Base-by-base conservation (phyloP, 2,888 invertebrate species). In the Seira musarum region DNA sequence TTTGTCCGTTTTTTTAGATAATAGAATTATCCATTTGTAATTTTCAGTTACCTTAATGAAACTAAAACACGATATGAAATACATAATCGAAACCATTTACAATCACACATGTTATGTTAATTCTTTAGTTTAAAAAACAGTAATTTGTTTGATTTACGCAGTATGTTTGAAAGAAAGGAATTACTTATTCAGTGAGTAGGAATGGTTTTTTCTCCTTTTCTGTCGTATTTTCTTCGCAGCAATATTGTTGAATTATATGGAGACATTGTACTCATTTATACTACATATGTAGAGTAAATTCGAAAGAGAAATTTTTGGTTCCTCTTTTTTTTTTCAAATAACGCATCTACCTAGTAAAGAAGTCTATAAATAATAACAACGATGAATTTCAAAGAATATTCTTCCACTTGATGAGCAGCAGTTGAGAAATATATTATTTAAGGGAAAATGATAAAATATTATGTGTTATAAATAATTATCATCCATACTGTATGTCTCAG, bases 1-100 rank as follows among this genome's bases (percentile, higher is more conserved):
- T n/a, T n/a, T n/a, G n/a, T n/a, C n/a, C n/a, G n/a, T n/a, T n/a
- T n/a, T n/a, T 40, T 13, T 40, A 40, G 40, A 40, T 8, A 40
- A 40, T 40, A 13, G 13, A 40, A 8, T 40, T 13, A 40, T 40
- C 13, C 19, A 66, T 75, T 76, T 76, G 76, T 76, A 76, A 76
- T 76, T 76, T 40, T 76, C 69, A 76, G 76, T 76, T 76, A 76
- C 76, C 76, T 76, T 64, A 68, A 6, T 30, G 68, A 64, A 70
- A 25, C 60, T 70, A 35, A 60, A 60, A 8, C 40, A 5, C 40
- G 13, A 40, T 40, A 40, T 40, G 40, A 40, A 17, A 19, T n/a
- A 60, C 25, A 70, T 60, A n/a, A 60, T 46, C 17, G 30, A 24
- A 70, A 70, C 22, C 70, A 70, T 70, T 70, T 70, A 70, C 70